A percentile compares a stretch with the other conserved stretches of the same genome.
Evolutionary conservation across 2,797 vertebrate genomes (phyloP).

Genomic region (Periparus ater): DNA sequence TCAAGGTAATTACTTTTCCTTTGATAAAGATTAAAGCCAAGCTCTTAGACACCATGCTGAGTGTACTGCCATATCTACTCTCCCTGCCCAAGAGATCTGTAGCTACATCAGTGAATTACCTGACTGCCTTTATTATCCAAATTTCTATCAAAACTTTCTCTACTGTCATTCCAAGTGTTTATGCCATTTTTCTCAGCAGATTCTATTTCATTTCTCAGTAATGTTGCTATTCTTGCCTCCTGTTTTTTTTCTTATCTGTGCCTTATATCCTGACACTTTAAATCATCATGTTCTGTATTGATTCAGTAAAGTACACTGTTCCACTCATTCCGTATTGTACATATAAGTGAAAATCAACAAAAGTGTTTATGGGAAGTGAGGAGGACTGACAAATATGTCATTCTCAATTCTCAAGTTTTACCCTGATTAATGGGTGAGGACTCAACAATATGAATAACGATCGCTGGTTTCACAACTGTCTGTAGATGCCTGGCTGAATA

Average conservation of each 20-base stretch:
- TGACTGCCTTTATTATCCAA: slow-evolving; percentile 53
- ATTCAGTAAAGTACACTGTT: slow-evolving; percentile 39
- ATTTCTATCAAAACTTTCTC: slow-evolving; percentile 42
- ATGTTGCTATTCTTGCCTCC: slow-evolving; percentile 27
- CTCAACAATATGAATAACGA: not conserved
- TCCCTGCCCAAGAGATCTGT: slow-evolving; percentile 41
- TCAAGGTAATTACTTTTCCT: slow-evolving; percentile 23
- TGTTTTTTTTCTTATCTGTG: not conserved
- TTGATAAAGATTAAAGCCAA: slow-evolving; percentile 34
- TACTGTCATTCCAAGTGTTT: slow-evolving; percentile 46
- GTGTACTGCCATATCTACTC: slow-evolving; percentile 2
- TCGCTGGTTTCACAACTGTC: not conserved
- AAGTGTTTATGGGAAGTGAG: slow-evolving; percentile 43
- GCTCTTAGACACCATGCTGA: not conserved
- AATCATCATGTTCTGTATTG: slow-evolving; percentile 54
- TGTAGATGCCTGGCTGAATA: not conserved
- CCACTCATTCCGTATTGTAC: slow-evolving; percentile 30
- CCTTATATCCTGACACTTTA: slow-evolving; percentile 61
- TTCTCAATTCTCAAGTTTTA: not conserved
- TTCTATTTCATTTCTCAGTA: slow-evolving; percentile 37
- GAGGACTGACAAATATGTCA: slow-evolving; percentile 8
- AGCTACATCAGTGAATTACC: slow-evolving; percentile 42
- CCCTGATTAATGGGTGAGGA: slow-evolving; percentile 31
- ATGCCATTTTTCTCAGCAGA: slow-evolving; percentile 45
- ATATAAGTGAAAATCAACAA: slow-evolving; percentile 47